Base-by-base conservation (phyloP, 2,888 invertebrate species). In the Syrphus vitripennis region DNA sequence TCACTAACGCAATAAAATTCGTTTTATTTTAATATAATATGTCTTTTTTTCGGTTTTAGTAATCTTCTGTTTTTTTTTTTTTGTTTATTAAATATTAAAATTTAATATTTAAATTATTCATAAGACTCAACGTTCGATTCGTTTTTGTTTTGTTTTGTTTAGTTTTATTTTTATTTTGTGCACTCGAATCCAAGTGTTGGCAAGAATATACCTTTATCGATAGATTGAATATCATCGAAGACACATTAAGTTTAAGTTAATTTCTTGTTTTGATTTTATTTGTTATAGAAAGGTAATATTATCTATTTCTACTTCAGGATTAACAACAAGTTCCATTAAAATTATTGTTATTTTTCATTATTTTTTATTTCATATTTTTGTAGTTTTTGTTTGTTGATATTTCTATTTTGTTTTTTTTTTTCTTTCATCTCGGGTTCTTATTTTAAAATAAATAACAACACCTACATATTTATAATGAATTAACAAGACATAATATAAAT, bases 91-190 rank as follows among this genome's bases (percentile, higher is more conserved):
- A 57, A 63, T 63, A 69, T 81, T 70, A 63, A 48, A 75, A 55
- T 71, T 57, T 65, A 65, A 87, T 65, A 87, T 71, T 89, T 89
- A 87, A 89, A 88, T 88, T 89, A 88, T 75, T 88, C 88, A 88
- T 88, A 88, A 88, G 88, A 88, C 78, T 88, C 81, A 83, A 88
- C 88, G 88, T 87, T 88, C 87, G 87, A 81, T 88, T 88, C 82
- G 45, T 70, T 12, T 74, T 61, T 53, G 63, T 81, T 72, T 53
- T 34, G 45, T 37, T 79, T 81, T 50, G 16, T 75, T 79, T 81
- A 40, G 16, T 75, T 21, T 76, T 48, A 37, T 75, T 34, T 53
- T 55, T 65, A 59, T 45, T 65, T 45, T 69, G 77, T 78, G 84
- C 81, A 82, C 86, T 86, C 86, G 77, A 78, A 77, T 86, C 74